These are phyloP conservation scores for Campylomormyrus numenius DNA, from an alignment of 2,113 vertebrate genomes.

Conservation along the genomic window DNA sequence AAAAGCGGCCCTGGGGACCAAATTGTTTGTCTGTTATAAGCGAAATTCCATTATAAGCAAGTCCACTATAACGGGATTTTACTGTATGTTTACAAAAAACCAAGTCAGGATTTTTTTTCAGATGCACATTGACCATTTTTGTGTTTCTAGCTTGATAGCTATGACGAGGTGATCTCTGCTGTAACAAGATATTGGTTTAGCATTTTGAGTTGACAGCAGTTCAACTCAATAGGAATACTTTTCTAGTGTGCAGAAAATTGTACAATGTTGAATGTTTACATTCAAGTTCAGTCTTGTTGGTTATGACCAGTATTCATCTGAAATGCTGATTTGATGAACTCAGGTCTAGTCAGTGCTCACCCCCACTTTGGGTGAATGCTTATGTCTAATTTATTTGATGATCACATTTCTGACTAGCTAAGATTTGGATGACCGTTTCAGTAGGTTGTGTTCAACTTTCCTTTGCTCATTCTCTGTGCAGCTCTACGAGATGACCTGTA, in stretches of 20 bases:
- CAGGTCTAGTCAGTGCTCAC: not conserved
- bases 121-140: not conserved
- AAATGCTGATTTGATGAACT: not conserved
- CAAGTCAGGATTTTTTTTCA: not conserved
- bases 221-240: not conserved
- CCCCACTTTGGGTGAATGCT: not conserved
- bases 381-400: not conserved
- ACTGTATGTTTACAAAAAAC: not conserved
- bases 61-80: too few species aligned
- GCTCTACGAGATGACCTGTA: conserved; percentile 68
- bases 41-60: too few species aligned
- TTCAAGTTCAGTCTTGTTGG: not conserved
- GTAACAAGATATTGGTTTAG: too few species aligned
- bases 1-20: too few species aligned
- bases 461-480: conserved; percentile 53
- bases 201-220: too few species aligned
- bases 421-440: conserved; percentile 30
- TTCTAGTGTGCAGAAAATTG: not conserved
- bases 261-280: not conserved
- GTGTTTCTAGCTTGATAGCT: too few species aligned
- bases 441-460: conserved; percentile 51
- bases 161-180: too few species aligned
- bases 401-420: too few species aligned
- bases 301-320: not conserved
- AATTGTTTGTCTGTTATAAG: too few species aligned